A percentile compares a stretch with the other conserved stretches of the same genome.
These are phyloP conservation scores for Buathra laborator DNA, from an alignment of 2,888 invertebrate genomes.

Conservation along the genomic window DNA sequence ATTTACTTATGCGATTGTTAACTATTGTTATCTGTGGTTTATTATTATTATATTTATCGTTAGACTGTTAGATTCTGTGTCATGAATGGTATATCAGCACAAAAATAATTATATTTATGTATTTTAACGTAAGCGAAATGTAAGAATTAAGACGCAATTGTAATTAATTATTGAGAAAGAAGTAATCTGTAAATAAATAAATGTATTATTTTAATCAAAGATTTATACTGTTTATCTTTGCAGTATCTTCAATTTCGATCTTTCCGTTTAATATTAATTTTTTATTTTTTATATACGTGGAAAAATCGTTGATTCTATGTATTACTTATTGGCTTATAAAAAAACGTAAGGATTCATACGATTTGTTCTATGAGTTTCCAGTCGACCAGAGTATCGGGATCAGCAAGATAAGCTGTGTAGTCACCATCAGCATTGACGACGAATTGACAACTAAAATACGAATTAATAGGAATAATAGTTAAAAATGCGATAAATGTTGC, in stretches of 20 bases:
- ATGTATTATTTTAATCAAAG: not conserved
- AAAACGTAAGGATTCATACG: slow-evolving; percentile 87
- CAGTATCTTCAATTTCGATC: too few species aligned
- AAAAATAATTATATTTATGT: not conserved
- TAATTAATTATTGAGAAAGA: too few species aligned
- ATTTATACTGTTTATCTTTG: too few species aligned
- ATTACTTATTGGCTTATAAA: not conserved
- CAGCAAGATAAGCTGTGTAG: slow-evolving; percentile 91
- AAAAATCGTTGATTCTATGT: not conserved
- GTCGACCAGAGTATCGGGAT: slow-evolving; percentile 95
- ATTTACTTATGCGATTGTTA: slow-evolving; percentile 9
- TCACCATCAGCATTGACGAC: slow-evolving; percentile 94
- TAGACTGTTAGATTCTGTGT: too few species aligned
- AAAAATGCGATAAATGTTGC: slow-evolving; percentile 23
- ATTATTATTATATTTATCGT: too few species aligned
- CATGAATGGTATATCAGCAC: too few species aligned
- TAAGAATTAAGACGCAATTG: too few species aligned
- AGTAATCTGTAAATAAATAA: not conserved
- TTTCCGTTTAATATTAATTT: not conserved
- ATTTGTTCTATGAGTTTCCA: slow-evolving; percentile 98
- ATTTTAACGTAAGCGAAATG: not conserved
- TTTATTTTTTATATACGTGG: not conserved
- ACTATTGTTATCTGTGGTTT: not conserved
- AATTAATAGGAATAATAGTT: not conserved
- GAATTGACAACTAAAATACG: slow-evolving; percentile 94